These are phyloP conservation scores for Drosophila setifemur DNA, from an alignment of 1,140 invertebrate genomes.

Conservation along the genomic window DNA sequence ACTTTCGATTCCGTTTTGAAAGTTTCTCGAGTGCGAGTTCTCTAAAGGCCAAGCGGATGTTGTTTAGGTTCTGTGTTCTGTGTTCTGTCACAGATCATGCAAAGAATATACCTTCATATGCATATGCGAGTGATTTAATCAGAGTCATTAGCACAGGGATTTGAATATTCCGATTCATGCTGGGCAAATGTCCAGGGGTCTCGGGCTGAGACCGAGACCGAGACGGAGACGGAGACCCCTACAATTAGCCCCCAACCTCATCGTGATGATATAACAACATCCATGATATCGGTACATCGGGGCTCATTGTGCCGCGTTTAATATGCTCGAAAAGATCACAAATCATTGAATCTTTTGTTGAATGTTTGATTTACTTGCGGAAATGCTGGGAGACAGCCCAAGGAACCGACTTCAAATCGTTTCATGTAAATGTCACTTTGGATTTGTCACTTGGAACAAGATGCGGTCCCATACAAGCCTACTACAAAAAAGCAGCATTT, in stretches of 20 bases:
- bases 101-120: slow-evolving; percentile 52
- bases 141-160: slow-evolving; percentile 23
- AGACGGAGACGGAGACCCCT: slow-evolving; percentile 46
- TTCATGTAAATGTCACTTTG: slow-evolving; percentile 29
- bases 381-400: slow-evolving; percentile 25
- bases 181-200: slow-evolving; percentile 6
- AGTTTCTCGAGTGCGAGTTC: slow-evolving; percentile 24
- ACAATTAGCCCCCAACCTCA: slow-evolving; percentile 40
- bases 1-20: slow-evolving; percentile 31
- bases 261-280: slow-evolving; percentile 26
- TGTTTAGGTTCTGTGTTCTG: background rate
- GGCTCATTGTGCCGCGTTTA: slow-evolving; percentile 23
- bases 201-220: no score
- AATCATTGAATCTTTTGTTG: slow-evolving; percentile 25
- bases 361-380: slow-evolving; percentile 28
- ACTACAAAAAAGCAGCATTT: slow-evolving; percentile 5
- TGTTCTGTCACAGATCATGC: slow-evolving; percentile 13
- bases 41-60: slow-evolving; percentile 45
- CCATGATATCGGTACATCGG: slow-evolving; percentile 1
- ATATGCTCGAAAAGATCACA: slow-evolving; percentile 22
- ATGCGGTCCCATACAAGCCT: background rate
- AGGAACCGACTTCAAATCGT: slow-evolving; percentile 6
- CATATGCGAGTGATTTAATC: slow-evolving; percentile 44
- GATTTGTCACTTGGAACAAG: background rate
- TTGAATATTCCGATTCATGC: slow-evolving; percentile 69